Base-by-base conservation (phyloP, 2,113 vertebrate species). In the Gobius niger region DNA sequence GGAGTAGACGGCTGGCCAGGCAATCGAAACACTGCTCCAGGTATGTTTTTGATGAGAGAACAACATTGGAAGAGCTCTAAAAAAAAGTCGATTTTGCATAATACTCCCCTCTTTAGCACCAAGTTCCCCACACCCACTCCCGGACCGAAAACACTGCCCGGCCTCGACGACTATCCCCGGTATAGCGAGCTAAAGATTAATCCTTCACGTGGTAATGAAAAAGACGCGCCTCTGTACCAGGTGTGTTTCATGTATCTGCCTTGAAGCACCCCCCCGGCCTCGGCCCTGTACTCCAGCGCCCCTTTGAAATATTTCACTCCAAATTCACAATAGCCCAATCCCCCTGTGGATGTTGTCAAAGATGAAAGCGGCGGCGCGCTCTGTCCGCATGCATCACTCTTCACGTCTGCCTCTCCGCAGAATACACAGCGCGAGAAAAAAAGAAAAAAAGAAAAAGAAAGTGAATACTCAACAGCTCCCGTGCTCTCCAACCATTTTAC, bases 221-320 rank as follows among this genome's bases (percentile, higher is more conserved):
- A 77, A 82, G 75, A 56, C 44, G 54, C 68, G 67, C 59, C 69
- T 77, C 73, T 70, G 60, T 81, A 88, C 71, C 81, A 85, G 85
- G 87, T 89, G 83, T 68, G 80, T 85, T 87, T 90, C 81, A 89
- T 91, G 83, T 85, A 78, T 68, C 57, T 72, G 73, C 73, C 60
- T 82, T 78, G 76, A 84, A 73, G 82, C 68, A 72, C 70, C 78
- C 57, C 67, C 81, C 73, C 81, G 60, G 80, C 73, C 71, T 63
- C 47, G 63, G 63, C 72, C 73, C 83, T 59, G 57, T 61, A 72
- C 76, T 78, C 76, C 78, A 76, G 70, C 72, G 79, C 73, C 24
- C 80, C 88, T 87, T 91, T 91, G 86, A 91, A 91, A 88, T 86
- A 87, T 86, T 87, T 91, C 89, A 81, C 88, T 87, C 81, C 80